phyloP scores from a whole-genome alignment of 2,888 invertebrate species.

The Catocala fraxini region DNA sequence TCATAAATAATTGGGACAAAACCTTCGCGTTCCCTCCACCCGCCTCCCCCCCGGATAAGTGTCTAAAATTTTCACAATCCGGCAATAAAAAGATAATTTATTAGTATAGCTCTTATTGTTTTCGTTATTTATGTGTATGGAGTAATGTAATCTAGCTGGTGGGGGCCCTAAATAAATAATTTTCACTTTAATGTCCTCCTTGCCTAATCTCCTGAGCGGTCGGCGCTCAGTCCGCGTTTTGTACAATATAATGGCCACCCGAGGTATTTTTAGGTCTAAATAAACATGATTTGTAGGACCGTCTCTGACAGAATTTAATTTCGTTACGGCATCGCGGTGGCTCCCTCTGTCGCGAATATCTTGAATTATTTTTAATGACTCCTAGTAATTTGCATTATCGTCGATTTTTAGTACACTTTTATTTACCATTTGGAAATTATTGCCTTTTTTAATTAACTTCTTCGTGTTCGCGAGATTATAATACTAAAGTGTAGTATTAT shows the following conservation, averaged over 20 bases:
- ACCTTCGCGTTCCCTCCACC: constrained; percentile 68
- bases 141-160: constrained; percentile 87
- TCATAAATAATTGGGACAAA: constrained; percentile 87
- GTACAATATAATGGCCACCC: constrained; percentile 83
- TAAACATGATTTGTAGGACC: constrained; percentile 87
- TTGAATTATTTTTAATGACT: constrained; percentile 83
- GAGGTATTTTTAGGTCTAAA: constrained; percentile 87
- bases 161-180: constrained; percentile 87
- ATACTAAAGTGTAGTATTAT: neutral
- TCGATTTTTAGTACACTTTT: constrained; percentile 51
- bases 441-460: constrained; percentile 31
- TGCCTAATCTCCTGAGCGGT: constrained; percentile 85
- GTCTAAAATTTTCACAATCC: constrained; percentile 88
- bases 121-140: constrained; percentile 88
- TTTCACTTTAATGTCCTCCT: constrained; percentile 87
- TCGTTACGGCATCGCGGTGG: constrained; percentile 70
- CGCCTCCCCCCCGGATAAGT: constrained; percentile 80
- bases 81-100: constrained; percentile 88
- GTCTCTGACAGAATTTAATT: constrained; percentile 86
- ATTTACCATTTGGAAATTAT: constrained; percentile 38
- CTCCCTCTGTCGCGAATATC: constrained; percentile 75
- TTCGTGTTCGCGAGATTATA: constrained; percentile 22
- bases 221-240: constrained; percentile 76
- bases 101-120: constrained; percentile 88
- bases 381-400: constrained; percentile 61